Evolutionary conservation across 2,888 invertebrate species (phyloP), one percentile per base, ranked within the genome.

Genomic region (Tipula vernalis): DNA sequence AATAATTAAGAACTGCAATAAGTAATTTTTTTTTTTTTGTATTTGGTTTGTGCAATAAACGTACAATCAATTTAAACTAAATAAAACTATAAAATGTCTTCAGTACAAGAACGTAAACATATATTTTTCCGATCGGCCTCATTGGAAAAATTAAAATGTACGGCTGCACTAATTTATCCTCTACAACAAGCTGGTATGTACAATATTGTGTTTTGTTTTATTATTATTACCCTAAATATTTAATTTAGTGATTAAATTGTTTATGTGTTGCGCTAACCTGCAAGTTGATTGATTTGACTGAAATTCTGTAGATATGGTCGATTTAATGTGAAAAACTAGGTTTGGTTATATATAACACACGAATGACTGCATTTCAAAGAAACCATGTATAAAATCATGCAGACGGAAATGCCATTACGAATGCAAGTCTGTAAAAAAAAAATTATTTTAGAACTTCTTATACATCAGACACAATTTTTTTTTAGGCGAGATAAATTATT

Each of bases 141-240:
- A 41, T 88, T 88, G 44, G 87, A 88, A 57, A 88, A 88, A 87
- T 87, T 88, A 1, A 88, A 88, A 71, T 88, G 88, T 71, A 87
- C 88, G 8, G 88, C 88, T 41, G 87, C 87, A 5, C 41, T 84
- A 39, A 84, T 84, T 5, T 88, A 88, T 87, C 88, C 88, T 44
- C 87, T 88, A 83, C 88, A 88, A 71, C 86, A 88, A 28, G 88
- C 88, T 86, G 88, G 88, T 88, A 87, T 87, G 88, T 87, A 28
- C 28, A 28, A 71, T n/a, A n/a, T n/a, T n/a, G n/a, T n/a, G n/a
- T n/a, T n/a, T n/a, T n/a, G n/a, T 36, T 51, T 87, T 57, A 8
- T 85, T 28, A 28, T 28, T 28, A 28, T 28, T 28, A 28, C 0
- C 0, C n/a, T 36, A 39, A 6, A 36, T 47, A 13, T 5, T 28